Evolutionary conservation across 2,888 invertebrate genomes (phyloP).

Genomic region (Aethes cnicana): DNA sequence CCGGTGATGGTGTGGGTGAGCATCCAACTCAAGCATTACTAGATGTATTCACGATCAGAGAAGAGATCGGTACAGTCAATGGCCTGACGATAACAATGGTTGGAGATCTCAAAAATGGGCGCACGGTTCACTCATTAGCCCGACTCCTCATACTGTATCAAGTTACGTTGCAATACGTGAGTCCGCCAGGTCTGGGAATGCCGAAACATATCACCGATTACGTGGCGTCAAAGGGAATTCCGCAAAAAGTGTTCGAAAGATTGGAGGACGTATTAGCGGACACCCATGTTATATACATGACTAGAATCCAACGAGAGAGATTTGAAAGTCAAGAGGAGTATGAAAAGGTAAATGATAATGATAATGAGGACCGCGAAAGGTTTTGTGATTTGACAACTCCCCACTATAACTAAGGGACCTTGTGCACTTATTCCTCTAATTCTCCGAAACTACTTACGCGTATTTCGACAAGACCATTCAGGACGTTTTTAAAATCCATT

Average conservation of each 20-base stretch:
- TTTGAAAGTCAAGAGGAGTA: conserved; percentile 93
- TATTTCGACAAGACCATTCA: too few species aligned
- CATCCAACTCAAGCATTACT: conserved; percentile 99
- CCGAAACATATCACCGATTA: conserved; percentile 92
- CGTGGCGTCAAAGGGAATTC: conserved; percentile 89
- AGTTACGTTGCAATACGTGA: conserved; percentile 95
- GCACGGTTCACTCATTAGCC: conserved; percentile 98
- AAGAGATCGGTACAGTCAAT: conserved; percentile 99
- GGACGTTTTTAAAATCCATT: too few species aligned
- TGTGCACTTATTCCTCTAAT: too few species aligned
- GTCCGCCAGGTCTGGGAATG: conserved; percentile 94
- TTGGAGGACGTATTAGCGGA: conserved; percentile 94
- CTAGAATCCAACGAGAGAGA: conserved; percentile 97
- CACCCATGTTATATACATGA: conserved; percentile 99
- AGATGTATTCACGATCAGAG: conserved; percentile 98
- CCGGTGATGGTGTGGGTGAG: conserved; percentile 98
- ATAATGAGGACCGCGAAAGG: too few species aligned
- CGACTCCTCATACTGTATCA: conserved; percentile 96
- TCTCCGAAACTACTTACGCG: too few species aligned
- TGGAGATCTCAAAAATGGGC: conserved; percentile 98
- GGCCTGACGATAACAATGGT: conserved; percentile 98
- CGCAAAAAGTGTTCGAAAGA: conserved; percentile 86
- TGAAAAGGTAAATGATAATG: conserved; percentile 85
- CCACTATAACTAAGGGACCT: conserved; percentile 3
- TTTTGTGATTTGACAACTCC: too few species aligned